Evolutionary conservation across 2,113 vertebrate species (phyloP).

Genomic region (Trochalopteron elliotii): DNA sequence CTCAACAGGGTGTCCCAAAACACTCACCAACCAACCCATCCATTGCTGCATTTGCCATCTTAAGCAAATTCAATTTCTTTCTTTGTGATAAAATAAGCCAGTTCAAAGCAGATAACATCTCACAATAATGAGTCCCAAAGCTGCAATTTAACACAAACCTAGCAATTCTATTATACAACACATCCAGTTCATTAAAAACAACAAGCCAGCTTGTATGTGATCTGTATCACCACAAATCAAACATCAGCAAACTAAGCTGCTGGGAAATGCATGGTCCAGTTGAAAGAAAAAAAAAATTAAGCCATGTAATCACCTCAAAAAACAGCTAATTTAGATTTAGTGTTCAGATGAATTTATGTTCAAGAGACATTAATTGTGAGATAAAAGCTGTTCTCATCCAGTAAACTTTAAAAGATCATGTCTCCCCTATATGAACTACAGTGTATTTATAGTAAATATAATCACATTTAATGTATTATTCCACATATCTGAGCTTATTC

Average conservation of each 20-base stretch:
- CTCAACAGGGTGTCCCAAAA: slow-evolving; percentile 30
- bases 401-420: background rate
- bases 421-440: background rate
- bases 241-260: slow-evolving; percentile 60
- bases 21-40: slow-evolving; percentile 29
- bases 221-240: slow-evolving; percentile 65
- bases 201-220: slow-evolving; percentile 54
- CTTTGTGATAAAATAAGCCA: slow-evolving; percentile 57
- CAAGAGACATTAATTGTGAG: slow-evolving; percentile 10
- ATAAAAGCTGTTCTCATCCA: background rate
- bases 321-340: slow-evolving; percentile 45
- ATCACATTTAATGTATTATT: background rate
- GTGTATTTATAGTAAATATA: background rate
- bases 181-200: slow-evolving; percentile 73
- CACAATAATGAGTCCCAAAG: slow-evolving; percentile 58
- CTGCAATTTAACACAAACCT: slow-evolving; percentile 70
- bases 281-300: background rate
- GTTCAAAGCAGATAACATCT: slow-evolving; percentile 54
- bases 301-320: slow-evolving; percentile 11
- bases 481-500: background rate
- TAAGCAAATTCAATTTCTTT: slow-evolving; percentile 61
- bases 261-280: slow-evolving; percentile 29
- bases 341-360: slow-evolving; percentile 12
- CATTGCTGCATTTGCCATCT: slow-evolving; percentile 43
- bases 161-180: slow-evolving; percentile 62